Conservation (phyloP, 1,140 invertebrate species). For the Nephotettix cincticeps region DNA sequence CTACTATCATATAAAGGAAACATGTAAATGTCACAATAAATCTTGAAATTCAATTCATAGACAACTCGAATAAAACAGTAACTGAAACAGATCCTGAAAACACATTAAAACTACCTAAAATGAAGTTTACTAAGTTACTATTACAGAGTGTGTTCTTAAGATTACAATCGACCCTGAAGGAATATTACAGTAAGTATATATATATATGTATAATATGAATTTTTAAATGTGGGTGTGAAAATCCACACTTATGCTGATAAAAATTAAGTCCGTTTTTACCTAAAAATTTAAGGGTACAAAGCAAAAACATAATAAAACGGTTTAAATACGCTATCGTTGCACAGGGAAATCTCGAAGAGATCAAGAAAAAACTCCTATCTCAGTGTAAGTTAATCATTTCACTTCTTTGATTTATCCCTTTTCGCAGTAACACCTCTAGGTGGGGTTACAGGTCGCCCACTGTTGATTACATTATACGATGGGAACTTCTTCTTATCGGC, state of each 20-base stretch:
- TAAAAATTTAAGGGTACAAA: not conserved
- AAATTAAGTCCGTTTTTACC: not conserved
- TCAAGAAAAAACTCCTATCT: not conserved
- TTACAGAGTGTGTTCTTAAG: too few relatives aligned
- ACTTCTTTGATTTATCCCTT: constrained; percentile 63
- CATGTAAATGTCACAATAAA: too few relatives aligned
- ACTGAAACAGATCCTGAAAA: too few relatives aligned
- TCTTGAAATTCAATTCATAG: too few relatives aligned
- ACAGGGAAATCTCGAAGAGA: constrained; percentile 5
- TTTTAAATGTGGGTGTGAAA: not conserved
- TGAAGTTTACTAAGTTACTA: too few relatives aligned
- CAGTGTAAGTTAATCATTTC: constrained; percentile 53
- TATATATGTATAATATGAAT: too few relatives aligned
- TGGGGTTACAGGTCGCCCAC: constrained; percentile 82
- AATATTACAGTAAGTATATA: too few relatives aligned
- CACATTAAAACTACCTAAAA: too few relatives aligned
- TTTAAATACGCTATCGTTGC: not conserved
- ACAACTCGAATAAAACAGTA: too few relatives aligned
- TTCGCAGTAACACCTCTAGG: constrained; percentile 85
- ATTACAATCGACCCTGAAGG: too few relatives aligned
- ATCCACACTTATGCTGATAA: not conserved
- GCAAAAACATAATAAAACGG: not conserved
- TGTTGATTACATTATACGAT: constrained; percentile 82
- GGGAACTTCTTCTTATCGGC: constrained; percentile 95
- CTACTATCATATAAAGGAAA: too few relatives aligned